A percentile compares a stretch with the other conserved stretches of the same genome.
Conservation (phyloP, 2,888 invertebrate species). For the Tachystola acroxantha region DNA sequence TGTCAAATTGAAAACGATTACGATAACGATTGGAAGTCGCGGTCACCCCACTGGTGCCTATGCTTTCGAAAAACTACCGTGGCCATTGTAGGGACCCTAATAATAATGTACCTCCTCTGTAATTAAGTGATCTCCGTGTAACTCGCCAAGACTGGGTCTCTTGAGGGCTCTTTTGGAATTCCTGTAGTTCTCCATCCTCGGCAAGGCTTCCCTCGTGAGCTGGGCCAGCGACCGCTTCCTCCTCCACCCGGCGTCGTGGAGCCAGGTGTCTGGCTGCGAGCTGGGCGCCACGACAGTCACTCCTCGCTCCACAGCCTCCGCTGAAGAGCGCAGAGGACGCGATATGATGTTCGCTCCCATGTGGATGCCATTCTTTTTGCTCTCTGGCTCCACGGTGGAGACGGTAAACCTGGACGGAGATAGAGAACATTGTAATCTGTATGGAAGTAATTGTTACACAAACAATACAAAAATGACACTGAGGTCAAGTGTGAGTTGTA, state of each 20-base stretch:
- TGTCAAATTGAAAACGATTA: no score
- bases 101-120: slow-evolving; percentile 55
- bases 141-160: slow-evolving; percentile 89
- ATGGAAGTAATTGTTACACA: no score
- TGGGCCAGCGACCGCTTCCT: slow-evolving; percentile 80
- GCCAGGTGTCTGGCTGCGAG: slow-evolving; percentile 56
- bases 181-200: slow-evolving; percentile 89
- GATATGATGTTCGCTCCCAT: slow-evolving; percentile 67
- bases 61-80: no score
- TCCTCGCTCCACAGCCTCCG: slow-evolving; percentile 48
- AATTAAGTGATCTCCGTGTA: slow-evolving; percentile 82
- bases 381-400: slow-evolving; percentile 54
- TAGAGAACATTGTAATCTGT: no score
- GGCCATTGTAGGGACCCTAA: no score
- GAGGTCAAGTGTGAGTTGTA: no score
- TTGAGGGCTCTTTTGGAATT: slow-evolving; percentile 86
- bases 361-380: slow-evolving; percentile 67
- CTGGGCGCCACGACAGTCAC: slow-evolving; percentile 23
- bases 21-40: no score
- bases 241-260: slow-evolving; percentile 66
- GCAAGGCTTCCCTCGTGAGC: slow-evolving; percentile 87
- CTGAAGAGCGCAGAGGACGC: slow-evolving; percentile 53
- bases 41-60: no score
- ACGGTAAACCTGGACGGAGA: slow-evolving; percentile 56
- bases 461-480: no score